A percentile compares a stretch with the other conserved stretches of the same genome.
These are phyloP conservation scores for Laspeyria flexula DNA, from an alignment of 2,888 invertebrate genomes.

Conservation along the genomic window DNA sequence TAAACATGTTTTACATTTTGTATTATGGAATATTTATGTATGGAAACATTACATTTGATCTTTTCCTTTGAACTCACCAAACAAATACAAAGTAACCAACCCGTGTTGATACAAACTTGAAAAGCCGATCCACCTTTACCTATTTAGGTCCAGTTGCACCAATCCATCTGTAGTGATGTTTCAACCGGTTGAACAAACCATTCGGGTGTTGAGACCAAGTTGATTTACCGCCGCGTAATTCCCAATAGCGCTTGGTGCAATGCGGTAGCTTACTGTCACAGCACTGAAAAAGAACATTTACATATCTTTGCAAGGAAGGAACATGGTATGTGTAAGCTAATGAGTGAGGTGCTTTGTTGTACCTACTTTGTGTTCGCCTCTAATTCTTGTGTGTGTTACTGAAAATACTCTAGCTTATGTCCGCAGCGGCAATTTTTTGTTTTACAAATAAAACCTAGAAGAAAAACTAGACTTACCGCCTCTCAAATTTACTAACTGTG, in stretches of 20 bases:
- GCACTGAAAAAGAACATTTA: slow-evolving; percentile 37
- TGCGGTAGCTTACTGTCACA: slow-evolving; percentile 50
- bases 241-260: slow-evolving; percentile 50
- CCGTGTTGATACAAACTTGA: background rate
- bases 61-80: too few species aligned
- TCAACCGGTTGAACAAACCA: slow-evolving; percentile 10
- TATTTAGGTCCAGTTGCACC: background rate
- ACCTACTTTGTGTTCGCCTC: background rate
- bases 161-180: slow-evolving; percentile 12
- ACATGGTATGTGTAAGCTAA: slow-evolving; percentile 1
- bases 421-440: too few species aligned
- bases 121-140: background rate
- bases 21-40: too few species aligned
- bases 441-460: too few species aligned
- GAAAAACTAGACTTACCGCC: too few species aligned
- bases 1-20: too few species aligned
- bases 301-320: slow-evolving; percentile 22
- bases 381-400: background rate
- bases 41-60: too few species aligned
- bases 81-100: too few species aligned
- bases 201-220: slow-evolving; percentile 35
- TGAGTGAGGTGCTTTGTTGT: background rate
- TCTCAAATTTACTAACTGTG: too few species aligned
- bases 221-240: slow-evolving; percentile 47
- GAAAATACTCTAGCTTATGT: background rate